Conservation (phyloP, 2,797 vertebrate species). For the Xerus rutilus region DNA sequence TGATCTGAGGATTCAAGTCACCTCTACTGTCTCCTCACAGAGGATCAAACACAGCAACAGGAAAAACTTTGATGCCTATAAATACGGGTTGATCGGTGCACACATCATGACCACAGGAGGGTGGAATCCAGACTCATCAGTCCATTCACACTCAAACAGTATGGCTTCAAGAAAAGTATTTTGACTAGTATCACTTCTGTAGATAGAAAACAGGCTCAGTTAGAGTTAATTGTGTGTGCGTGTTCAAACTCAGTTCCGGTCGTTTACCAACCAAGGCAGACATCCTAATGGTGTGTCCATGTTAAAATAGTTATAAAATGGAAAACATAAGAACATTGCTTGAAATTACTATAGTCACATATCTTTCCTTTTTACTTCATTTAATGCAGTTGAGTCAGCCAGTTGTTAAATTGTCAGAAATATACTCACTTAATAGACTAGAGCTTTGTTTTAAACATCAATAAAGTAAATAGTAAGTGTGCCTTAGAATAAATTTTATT, state of each 20-base stretch:
- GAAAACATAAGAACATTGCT: neutral
- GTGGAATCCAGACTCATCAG: neutral
- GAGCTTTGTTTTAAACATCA: neutral
- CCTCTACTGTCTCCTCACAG: neutral
- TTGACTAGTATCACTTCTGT: neutral
- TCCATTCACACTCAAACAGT: too few species aligned
- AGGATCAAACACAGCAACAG: neutral
- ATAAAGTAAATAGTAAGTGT: neutral
- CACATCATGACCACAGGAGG: too few species aligned
- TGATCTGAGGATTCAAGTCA: neutral
- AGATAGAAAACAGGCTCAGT: neutral
- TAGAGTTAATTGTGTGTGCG: neutral
- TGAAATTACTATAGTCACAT: neutral
- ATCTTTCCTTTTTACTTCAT: neutral
- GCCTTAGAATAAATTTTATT: neutral
- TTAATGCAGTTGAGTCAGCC: neutral
- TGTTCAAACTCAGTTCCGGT: neutral
- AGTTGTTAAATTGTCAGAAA: conserved; percentile 27
- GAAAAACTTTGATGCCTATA: neutral
- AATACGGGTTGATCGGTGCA: too few species aligned
- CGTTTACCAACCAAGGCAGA: neutral
- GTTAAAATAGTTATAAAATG: neutral
- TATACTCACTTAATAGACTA: neutral
- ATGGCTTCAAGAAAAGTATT: neutral
- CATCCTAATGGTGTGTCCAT: neutral